Percentiles rank a stretch among this genome's conserved stretches.
phyloP scores from a whole-genome alignment of 2,888 invertebrate genomes.

The Mythimna albipuncta region DNA sequence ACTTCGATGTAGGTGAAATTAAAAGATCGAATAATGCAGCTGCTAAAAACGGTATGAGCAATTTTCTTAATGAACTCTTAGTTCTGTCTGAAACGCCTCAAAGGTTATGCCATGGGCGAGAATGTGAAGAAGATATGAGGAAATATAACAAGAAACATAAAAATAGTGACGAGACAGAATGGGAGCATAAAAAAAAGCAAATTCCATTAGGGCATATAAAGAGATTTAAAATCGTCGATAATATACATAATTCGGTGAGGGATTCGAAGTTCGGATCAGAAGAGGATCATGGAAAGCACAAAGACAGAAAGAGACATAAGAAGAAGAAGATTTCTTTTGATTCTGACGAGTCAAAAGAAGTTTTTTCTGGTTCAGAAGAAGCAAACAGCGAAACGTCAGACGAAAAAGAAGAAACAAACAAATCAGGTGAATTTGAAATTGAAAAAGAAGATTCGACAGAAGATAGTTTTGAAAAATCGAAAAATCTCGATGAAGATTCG shows the following conservation, averaged over 20 bases:
- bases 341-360: constrained; percentile 13
- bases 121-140: constrained; percentile 8
- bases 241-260: not conserved
- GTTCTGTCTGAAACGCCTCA: not conserved
- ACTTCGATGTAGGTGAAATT: constrained; percentile 58
- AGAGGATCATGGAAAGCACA: not conserved
- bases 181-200: not conserved
- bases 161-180: not conserved
- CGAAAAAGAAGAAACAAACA: not conserved
- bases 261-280: not conserved
- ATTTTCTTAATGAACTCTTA: constrained; percentile 62
- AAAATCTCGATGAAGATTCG: accelerated
- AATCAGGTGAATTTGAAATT: not conserved
- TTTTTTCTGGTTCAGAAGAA: not conserved
- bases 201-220: not conserved
- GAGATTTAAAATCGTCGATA: constrained; percentile 35
- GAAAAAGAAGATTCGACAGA: not conserved
- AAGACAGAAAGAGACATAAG: not conserved
- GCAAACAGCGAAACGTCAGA: not conserved
- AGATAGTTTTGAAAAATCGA: not conserved
- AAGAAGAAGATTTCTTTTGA: not conserved
- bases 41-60: constrained; percentile 30
- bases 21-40: not conserved
- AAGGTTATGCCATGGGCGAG: not conserved
- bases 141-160: constrained; percentile 5